Evolutionary conservation across 2,888 invertebrate genomes (phyloP).

Genomic region (Heteromurus nitidus): DNA sequence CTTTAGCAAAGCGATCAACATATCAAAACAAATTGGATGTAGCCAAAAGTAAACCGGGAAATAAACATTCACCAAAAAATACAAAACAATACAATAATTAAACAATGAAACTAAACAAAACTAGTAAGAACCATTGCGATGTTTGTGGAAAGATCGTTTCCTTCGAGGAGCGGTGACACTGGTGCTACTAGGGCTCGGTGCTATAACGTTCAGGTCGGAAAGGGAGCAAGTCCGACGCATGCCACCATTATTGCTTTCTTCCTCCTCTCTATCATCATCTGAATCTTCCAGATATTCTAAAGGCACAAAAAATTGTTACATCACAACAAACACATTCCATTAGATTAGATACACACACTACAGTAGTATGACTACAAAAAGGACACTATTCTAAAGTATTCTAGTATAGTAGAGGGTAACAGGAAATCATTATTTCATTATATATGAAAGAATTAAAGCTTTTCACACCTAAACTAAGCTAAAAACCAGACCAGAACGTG

Average conservation of each 20-base stretch:
- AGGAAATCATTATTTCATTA: no score
- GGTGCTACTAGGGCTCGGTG: slow-evolving; percentile 60
- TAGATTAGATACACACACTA: no score
- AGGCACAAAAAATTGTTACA: slow-evolving; percentile 56
- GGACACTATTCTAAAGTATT: no score
- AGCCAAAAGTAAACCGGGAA: no score
- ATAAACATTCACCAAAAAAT: slow-evolving; percentile 21
- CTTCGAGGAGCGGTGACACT: slow-evolving; percentile 66
- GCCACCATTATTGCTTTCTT: slow-evolving; percentile 78
- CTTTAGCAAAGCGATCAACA: slow-evolving; percentile 56
- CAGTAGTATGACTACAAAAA: no score
- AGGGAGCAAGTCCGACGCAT: slow-evolving; percentile 88
- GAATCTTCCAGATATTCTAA: slow-evolving; percentile 73
- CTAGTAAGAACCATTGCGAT: slow-evolving; percentile 72
- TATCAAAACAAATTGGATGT: slow-evolving; percentile 41
- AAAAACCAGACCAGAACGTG: no score
- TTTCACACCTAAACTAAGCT: no score
- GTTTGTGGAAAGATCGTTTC: slow-evolving; percentile 73
- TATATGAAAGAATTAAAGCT: no score
- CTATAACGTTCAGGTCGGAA: slow-evolving; percentile 81
- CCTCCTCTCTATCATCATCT: slow-evolving; percentile 76
- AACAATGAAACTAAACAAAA: slow-evolving; percentile 36
- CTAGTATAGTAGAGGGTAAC: no score
- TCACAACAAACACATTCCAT: slow-evolving; percentile 59
- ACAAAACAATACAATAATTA: slow-evolving; percentile 17